A percentile compares a stretch with the other conserved stretches of the same genome.
Conservation (phyloP, 2,888 invertebrate genomes). For the Cosmorhoe ocellata region DNA sequence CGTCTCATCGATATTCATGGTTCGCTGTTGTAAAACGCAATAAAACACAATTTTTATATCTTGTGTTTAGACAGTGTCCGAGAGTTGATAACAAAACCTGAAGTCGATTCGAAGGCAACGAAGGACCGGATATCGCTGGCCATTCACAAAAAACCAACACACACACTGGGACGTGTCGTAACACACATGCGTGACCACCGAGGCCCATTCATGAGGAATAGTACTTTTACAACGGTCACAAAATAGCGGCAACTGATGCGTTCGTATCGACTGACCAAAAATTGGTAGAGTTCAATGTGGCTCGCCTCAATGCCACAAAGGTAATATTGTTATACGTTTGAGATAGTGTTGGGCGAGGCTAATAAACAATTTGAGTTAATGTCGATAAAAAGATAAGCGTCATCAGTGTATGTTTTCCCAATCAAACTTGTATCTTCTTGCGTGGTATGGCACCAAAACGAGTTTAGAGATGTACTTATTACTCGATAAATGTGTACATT, state of each 20-base stretch:
- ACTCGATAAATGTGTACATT: conserved; percentile 9
- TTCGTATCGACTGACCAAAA: conserved; percentile 46
- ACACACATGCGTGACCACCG: conserved; percentile 54
- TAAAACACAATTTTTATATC: conserved; percentile 81
- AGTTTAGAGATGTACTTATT: conserved; percentile 14
- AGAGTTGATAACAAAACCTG: conserved; percentile 81
- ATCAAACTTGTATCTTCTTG: conserved; percentile 28
- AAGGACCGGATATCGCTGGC: conserved; percentile 78
- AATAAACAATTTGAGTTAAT: conserved; percentile 37
- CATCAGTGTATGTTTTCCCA: conserved; percentile 27
- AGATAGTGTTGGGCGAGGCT: conserved; percentile 45
- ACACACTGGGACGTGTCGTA: conserved; percentile 48
- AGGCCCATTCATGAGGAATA: conserved; percentile 76
- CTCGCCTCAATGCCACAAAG: conserved; percentile 36
- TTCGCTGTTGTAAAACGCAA: conserved; percentile 71
- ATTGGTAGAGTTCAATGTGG: conserved; percentile 45
- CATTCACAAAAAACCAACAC: conserved; percentile 78
- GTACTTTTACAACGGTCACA: conserved; percentile 63
- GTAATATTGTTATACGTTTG: conserved; percentile 43
- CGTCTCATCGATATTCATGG: conserved; percentile 73
- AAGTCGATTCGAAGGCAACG: conserved; percentile 70
- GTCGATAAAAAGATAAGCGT: conserved; percentile 35
- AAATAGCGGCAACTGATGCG: conserved; percentile 58
- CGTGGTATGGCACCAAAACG: conserved; percentile 20
- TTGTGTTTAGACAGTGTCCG: conserved; percentile 77